A percentile compares a stretch with the other conserved stretches of the same genome.
phyloP scores from a whole-genome alignment of 1,140 invertebrate genomes.

The Brachionus asplanchnoidis region DNA sequence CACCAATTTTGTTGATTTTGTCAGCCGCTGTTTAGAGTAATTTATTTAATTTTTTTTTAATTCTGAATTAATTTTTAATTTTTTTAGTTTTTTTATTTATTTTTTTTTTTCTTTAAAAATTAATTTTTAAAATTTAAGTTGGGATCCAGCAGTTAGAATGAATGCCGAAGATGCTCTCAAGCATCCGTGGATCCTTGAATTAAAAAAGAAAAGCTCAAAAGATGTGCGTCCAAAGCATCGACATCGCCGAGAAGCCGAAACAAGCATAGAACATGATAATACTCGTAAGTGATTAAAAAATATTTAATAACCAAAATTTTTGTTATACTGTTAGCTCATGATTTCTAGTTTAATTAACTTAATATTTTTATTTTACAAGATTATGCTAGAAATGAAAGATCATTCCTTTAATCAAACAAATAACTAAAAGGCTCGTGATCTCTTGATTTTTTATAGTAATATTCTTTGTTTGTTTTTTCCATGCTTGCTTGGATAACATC shows the following conservation, averaged over 20 bases:
- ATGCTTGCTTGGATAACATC: slow-evolving; percentile 9
- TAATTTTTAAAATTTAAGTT: slow-evolving; percentile 45
- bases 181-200: slow-evolving; percentile 54
- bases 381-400: slow-evolving; percentile 29
- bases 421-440: background rate
- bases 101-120: background rate
- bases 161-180: slow-evolving; percentile 54
- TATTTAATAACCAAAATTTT: background rate
- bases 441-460: slow-evolving; percentile 1
- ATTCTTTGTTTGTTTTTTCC: background rate
- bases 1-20: slow-evolving; percentile 53
- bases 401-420: slow-evolving; percentile 13
- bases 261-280: slow-evolving; percentile 37
- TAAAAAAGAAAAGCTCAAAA: slow-evolving; percentile 40
- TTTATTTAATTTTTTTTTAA: background rate
- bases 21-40: slow-evolving; percentile 54
- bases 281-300: slow-evolving; percentile 14
- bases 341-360: background rate
- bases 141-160: slow-evolving; percentile 52
- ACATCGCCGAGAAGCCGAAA: slow-evolving; percentile 37
- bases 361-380: slow-evolving; percentile 6
- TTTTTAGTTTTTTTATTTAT: slow-evolving; percentile 23
- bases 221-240: slow-evolving; percentile 38
- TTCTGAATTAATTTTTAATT: slow-evolving; percentile 33
- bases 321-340: background rate